These are phyloP conservation scores for Nesidiocoris tenuis DNA, from an alignment of 2,888 invertebrate genomes.

Conservation along the genomic window DNA sequence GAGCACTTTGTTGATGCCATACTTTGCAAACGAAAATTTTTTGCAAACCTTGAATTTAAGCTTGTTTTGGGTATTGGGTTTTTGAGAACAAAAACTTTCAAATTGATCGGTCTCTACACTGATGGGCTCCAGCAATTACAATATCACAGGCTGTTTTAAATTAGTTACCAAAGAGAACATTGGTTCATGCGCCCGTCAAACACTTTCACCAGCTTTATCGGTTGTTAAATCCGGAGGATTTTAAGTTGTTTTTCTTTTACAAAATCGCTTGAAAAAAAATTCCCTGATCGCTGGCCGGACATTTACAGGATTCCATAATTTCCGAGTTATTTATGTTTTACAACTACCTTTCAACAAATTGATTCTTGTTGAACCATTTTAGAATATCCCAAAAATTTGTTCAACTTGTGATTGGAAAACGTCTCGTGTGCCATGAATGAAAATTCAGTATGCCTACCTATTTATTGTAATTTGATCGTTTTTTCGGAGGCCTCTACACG, in stretches of 20 bases:
- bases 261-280: too few species aligned
- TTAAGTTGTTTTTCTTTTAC: too few species aligned
- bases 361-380: too few species aligned
- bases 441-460: slow-evolving; percentile 5
- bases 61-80: not conserved
- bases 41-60: not conserved
- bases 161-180: not conserved
- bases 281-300: too few species aligned
- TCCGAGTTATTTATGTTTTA: too few species aligned
- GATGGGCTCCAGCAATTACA: not conserved
- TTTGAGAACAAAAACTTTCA: not conserved
- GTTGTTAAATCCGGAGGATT: too few species aligned
- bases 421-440: slow-evolving; percentile 26
- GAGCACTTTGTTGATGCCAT: not conserved
- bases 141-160: not conserved
- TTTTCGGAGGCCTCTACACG: slow-evolving; percentile 6
- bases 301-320: too few species aligned
- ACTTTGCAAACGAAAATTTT: not conserved
- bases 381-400: too few species aligned
- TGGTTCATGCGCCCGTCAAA: not conserved
- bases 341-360: too few species aligned
- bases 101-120: not conserved
- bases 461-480: slow-evolving; percentile 21
- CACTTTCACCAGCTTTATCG: too few species aligned
- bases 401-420: too few species aligned